Evolutionary conservation across 2,797 vertebrate genomes (phyloP).

Genomic region (Paedocypris micromegethes): DNA sequence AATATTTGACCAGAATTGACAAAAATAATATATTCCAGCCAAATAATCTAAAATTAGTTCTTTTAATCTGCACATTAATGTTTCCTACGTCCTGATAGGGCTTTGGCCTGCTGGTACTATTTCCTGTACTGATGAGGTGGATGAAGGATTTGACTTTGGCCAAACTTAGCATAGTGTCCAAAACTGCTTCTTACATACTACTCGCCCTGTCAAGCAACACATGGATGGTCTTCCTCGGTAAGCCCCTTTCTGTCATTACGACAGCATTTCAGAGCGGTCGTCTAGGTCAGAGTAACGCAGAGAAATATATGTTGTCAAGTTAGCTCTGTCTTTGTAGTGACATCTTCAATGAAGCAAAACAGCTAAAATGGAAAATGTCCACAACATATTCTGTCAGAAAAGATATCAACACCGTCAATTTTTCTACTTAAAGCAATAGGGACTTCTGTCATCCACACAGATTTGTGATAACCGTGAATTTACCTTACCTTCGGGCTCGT

Average conservation of each 20-base stretch:
- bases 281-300: no score
- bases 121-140: conserved; percentile 54
- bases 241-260: conserved; percentile 12
- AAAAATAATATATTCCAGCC: neutral
- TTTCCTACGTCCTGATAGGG: conserved; percentile 49
- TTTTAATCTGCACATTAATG: neutral
- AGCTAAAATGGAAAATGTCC: conserved; percentile 10
- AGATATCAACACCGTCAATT: no score
- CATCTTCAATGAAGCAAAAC: conserved; percentile 6
- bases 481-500: no score
- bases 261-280: neutral
- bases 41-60: neutral
- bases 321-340: neutral
- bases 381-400: neutral
- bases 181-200: conserved; percentile 45
- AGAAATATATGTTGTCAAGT: no score
- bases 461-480: no score
- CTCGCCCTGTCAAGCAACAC: conserved; percentile 58
- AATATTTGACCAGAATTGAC: no score
- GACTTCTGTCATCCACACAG: no score
- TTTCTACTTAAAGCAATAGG: no score
- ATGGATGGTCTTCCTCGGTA: conserved; percentile 62
- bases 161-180: conserved; percentile 51
- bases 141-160: conserved; percentile 55
- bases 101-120: conserved; percentile 51